Base-by-base conservation (phyloP, 2,797 vertebrate species). In the Fringilla coelebs region DNA sequence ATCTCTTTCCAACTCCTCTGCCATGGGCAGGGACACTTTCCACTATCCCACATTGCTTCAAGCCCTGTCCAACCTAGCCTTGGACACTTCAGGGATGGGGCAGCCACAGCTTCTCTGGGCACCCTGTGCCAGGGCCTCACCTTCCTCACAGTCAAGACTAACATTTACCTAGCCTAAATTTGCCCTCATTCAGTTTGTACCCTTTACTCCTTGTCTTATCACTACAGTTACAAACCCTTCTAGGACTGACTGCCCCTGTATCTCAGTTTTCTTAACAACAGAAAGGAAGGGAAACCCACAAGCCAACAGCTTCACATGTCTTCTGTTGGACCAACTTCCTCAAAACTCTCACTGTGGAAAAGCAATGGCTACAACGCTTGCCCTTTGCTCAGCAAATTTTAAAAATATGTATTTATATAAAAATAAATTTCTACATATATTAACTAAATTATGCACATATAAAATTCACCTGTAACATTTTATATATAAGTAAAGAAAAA, bases 71-170 rank as follows among this genome's bases (percentile, higher is more conserved):
- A 77, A 0, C 17, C 29, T 22, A 29, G n/a, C 29, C 29, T 31
- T 18, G 58, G 2, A 51, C 17, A 34, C 2, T 40, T 25, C 45
- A 77, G 51, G 51, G 38, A 71, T 32, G 38, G 17, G n/a, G 58
- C 38, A 89, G 25, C 25, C 72, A 26, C 29, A 63, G 43, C 14
- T 10, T 2, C 58, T 28, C 72, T 52, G 45, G 29, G 45, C 29
- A 76, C 0, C 5, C n/a, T 40, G 43, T 71, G 38, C 43, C 57
- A 51, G 7, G 5, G 15, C 2, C 51, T 46, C 38, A 3, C 3
- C 38, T 1, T 1, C 12, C 38, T 52, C 58, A 71, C 3, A 15
- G 38, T 3, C 6, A 34, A 17, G 6, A 71, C 29, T 51, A 29
- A 38, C 6, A 77, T 29, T 7, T 5, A 6, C 22, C 15, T 11